These are phyloP conservation scores for Parnassius apollo DNA, from an alignment of 2,888 invertebrate species.

Conservation along the genomic window DNA sequence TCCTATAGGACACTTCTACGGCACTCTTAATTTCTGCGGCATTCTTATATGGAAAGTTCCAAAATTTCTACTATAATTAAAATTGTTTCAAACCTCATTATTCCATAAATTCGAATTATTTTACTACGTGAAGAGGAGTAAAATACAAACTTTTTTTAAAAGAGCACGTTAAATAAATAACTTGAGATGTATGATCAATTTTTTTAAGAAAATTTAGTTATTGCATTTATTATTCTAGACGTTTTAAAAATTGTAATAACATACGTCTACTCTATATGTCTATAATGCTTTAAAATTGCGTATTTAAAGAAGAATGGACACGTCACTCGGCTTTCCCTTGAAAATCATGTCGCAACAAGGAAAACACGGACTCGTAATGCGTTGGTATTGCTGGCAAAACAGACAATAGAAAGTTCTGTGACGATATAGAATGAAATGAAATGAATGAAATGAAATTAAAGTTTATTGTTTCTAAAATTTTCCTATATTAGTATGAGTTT, in stretches of 20 bases:
- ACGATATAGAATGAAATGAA: neutral
- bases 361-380: constrained; percentile 36
- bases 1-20: constrained; percentile 30
- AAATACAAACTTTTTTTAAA: too few species aligned
- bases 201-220: too few species aligned
- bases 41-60: constrained; percentile 26
- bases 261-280: too few species aligned
- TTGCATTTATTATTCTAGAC: too few species aligned
- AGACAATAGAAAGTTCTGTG: constrained; percentile 24
- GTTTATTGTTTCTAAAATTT: too few species aligned
- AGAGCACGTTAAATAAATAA: too few species aligned
- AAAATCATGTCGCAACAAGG: constrained; percentile 48
- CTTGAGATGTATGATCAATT: too few species aligned
- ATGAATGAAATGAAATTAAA: too few species aligned
- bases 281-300: neutral
- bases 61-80: neutral
- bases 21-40: neutral
- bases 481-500: too few species aligned
- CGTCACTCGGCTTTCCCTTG: constrained; percentile 44
- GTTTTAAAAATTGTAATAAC: too few species aligned
- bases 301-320: constrained; percentile 27
- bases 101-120: neutral
- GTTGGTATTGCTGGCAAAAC: constrained; percentile 22
- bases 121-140: neutral
- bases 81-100: neutral